Evolutionary conservation across 1,140 invertebrate genomes (phyloP), one percentile per base, ranked within the genome.

Genomic region (Schmidtea mediterranea): DNA sequence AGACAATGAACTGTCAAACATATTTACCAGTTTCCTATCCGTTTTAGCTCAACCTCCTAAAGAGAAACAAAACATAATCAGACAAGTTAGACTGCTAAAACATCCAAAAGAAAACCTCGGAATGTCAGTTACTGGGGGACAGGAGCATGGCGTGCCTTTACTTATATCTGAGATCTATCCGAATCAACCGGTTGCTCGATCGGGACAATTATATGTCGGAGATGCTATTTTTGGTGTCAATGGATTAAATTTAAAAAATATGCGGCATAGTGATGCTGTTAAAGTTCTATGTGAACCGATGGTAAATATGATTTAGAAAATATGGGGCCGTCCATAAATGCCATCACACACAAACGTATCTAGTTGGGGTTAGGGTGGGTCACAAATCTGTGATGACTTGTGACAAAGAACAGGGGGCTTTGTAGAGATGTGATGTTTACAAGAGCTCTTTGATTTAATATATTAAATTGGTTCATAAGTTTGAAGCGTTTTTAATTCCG

Each of bases 101-200:
- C 71, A 72, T 46, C 69, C 72, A 36, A 73, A 77, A 51, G 75
- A 79, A 57, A 77, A 77, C 13, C 67, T 81, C 23, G 79, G 78
- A 36, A 79, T 81, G 58, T 79, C 77, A 24, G 78, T 80, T 50
- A 80, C 78, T 32, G 79, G 78, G 49, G 79, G 79, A 9, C 71
- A 76, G 52, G 79, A 82, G 58, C 78, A 82, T 65, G 78, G 78
- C 24, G 76, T 82, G 26, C 79, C 79, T 0, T 78, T 82, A 51
- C 61, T 82, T n/a, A 78, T 82, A 53, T 80, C 78, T 18, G 79
- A 82, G 63, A 69, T 82, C 56, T 77, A 82, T 61, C 71, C 73
- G 45, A 74, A 76, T 52, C 76, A 77, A 48, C 76, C 78, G 38
- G 79, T 78, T 2, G 73, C 75, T 38, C 57, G 74, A 50, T 75